Percentiles rank a stretch among this genome's conserved stretches.
Evolutionary conservation across 2,113 vertebrate species (phyloP).

Genomic region (Phaethornis superciliosus): DNA sequence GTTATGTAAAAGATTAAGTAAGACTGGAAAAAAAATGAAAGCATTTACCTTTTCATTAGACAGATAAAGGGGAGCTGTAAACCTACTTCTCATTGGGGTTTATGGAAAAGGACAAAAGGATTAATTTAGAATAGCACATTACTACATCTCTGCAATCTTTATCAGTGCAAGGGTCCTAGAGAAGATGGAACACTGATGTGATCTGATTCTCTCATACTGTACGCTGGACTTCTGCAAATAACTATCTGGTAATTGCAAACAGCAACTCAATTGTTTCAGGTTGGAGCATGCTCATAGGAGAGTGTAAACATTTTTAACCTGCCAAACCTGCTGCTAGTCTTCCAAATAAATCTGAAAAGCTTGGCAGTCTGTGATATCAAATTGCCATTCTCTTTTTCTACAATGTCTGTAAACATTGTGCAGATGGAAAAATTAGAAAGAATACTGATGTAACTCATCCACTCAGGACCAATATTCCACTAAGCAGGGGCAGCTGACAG

Average conservation of each 20-base stretch:
- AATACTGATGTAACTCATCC: neutral
- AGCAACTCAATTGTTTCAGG: neutral
- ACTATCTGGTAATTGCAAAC: neutral
- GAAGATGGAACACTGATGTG: neutral
- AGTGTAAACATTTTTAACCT: conserved; percentile 4
- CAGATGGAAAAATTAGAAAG: neutral
- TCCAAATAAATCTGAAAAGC: conserved; percentile 17
- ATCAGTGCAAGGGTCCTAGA: neutral
- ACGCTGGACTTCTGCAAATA: neutral
- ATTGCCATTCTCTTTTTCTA: neutral
- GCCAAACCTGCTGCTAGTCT: conserved; percentile 3
- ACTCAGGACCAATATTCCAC: neutral
- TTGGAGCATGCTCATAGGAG: neutral
- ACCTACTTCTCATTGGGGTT: neutral
- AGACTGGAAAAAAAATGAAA: neutral
- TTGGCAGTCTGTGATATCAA: neutral
- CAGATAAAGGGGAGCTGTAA: neutral
- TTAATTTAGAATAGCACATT: neutral
- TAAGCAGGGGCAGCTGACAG: neutral
- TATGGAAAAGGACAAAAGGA: neutral
- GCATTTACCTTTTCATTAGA: neutral
- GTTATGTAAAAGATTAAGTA: neutral
- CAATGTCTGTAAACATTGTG: neutral
- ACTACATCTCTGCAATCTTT: neutral
- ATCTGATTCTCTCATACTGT: neutral